Evolutionary conservation across 2,113 vertebrate species (phyloP).

Genomic region (Thalassarche chlororhynchos): DNA sequence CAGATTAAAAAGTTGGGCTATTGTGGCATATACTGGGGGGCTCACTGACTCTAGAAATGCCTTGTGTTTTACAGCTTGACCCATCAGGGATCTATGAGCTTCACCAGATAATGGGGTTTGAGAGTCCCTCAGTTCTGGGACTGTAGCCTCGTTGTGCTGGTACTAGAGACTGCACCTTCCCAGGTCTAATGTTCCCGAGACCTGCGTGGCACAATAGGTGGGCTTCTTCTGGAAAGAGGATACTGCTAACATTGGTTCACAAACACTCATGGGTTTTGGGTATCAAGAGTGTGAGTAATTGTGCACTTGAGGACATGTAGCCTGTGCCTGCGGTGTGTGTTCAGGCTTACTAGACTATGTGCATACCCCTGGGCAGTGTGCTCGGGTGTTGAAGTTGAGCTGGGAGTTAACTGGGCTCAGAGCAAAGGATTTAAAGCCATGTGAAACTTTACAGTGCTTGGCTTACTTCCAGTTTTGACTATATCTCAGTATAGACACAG

Average conservation of each 20-base stretch:
- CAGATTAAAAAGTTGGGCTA: not conserved
- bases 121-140: not conserved
- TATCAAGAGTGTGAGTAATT: rapidly evolving
- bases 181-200: rapidly evolving
- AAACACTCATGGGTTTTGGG: not conserved
- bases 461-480: not conserved
- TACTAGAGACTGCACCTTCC: not conserved
- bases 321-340: not conserved
- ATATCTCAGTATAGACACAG: not conserved
- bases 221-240: not conserved
- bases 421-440: not conserved
- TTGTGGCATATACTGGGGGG: not conserved
- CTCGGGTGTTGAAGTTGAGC: not conserved
- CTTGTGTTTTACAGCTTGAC: not conserved
- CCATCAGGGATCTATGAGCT: not conserved
- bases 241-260: rapidly evolving
- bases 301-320: rapidly evolving
- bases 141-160: not conserved
- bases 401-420: not conserved
- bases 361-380: not conserved
- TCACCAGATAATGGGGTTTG: not conserved
- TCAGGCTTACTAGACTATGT: not conserved
- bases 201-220: rapidly evolving
- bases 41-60: not conserved
- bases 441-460: not conserved